Evolutionary conservation across 2,113 vertebrate species (phyloP).

Genomic region (Callopanchax toddi): DNA sequence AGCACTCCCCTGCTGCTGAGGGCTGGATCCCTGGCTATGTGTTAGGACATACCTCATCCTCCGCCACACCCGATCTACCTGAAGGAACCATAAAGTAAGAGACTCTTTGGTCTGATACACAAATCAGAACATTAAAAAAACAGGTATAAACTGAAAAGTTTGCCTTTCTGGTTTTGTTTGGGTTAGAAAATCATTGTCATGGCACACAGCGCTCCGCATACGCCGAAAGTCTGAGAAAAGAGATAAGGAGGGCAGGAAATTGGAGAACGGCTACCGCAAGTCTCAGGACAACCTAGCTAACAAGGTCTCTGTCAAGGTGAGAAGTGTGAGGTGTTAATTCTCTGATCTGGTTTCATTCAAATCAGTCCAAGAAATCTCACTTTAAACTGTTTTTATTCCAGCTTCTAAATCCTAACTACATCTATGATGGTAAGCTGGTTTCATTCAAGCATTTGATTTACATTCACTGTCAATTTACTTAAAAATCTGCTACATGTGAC

Average conservation of each 20-base stretch:
- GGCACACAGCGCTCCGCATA: slow-evolving; percentile 98
- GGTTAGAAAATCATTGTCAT: slow-evolving; percentile 96
- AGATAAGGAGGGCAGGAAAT: slow-evolving; percentile 86
- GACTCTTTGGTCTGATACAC: neutral
- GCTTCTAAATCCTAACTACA: slow-evolving; percentile 98
- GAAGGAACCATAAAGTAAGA: slow-evolving; percentile 98
- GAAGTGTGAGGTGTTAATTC: neutral
- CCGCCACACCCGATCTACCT: slow-evolving; percentile 88
- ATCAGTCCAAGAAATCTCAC: slow-evolving; percentile 9
- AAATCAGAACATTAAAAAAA: neutral
- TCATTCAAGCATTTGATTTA: neutral
- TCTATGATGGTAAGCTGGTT: slow-evolving; percentile 90
- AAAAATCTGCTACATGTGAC: neutral
- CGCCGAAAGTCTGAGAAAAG: slow-evolving; percentile 97
- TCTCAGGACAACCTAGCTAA: slow-evolving; percentile 91
- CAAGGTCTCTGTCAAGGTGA: slow-evolving; percentile 98
- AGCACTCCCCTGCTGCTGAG: slow-evolving; percentile 97
- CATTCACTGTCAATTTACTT: neutral
- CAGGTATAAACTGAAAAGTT: neutral
- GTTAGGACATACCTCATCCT: slow-evolving; percentile 94
- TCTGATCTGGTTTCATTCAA: neutral
- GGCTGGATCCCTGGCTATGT: slow-evolving; percentile 99
- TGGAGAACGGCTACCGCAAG: slow-evolving; percentile 96
- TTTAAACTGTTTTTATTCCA: slow-evolving; percentile 58
- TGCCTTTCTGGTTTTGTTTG: neutral